Percentiles rank a stretch among this genome's conserved stretches.
These are phyloP conservation scores for Crotalus helleri DNA, from an alignment of 2,113 vertebrate species.

Conservation along the genomic window DNA sequence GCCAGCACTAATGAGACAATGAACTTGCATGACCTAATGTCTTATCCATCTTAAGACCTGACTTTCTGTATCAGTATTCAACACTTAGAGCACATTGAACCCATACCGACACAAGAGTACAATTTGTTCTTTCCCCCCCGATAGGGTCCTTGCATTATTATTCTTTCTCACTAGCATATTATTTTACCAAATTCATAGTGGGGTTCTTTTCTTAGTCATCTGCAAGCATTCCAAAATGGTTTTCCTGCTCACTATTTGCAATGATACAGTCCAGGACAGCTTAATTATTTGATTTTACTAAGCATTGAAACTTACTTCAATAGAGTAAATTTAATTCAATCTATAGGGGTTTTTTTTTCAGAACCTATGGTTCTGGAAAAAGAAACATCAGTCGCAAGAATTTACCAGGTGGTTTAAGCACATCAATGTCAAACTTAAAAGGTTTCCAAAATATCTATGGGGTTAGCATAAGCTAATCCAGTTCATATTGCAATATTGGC, in stretches of 20 bases:
- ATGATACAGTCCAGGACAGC: neutral
- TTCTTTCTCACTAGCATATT: neutral
- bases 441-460: neutral
- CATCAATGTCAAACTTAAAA: neutral
- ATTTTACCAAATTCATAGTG: neutral
- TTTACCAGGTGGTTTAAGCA: neutral
- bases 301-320: neutral
- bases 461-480: neutral
- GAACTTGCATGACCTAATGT: slow-evolving; percentile 36
- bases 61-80: slow-evolving; percentile 13
- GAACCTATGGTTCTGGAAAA: neutral
- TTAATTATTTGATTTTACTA: neutral
- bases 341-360: neutral
- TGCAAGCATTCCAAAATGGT: neutral
- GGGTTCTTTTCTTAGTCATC: neutral
- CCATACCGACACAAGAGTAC: slow-evolving; percentile 2
- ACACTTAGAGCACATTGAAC: neutral
- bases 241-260: neutral
- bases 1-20: slow-evolving; percentile 51
- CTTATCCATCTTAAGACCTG: slow-evolving; percentile 20
- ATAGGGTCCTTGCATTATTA: neutral
- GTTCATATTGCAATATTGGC: neutral
- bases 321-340: neutral
- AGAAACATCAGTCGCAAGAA: neutral
- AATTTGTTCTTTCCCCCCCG: neutral